Evolutionary conservation across 2,888 invertebrate genomes (phyloP), one percentile per base, ranked within the genome.

Genomic region (Meliscaeva auricollis): DNA sequence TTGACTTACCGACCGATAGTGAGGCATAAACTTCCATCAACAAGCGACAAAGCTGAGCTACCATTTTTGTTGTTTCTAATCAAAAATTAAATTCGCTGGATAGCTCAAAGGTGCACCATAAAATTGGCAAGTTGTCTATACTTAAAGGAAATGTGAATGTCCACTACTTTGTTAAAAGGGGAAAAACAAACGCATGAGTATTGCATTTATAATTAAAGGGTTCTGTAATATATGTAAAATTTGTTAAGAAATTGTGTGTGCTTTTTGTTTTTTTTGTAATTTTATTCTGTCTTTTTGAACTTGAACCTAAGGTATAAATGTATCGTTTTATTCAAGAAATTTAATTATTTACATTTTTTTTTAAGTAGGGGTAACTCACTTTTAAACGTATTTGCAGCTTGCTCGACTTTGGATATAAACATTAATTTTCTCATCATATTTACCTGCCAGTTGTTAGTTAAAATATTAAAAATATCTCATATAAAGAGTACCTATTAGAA

Each of bases 1-100:
- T 73, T 69, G 81, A 69, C 64, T 73, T 62, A 62, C 76, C 81
- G 81, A 68, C 54, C 62, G 50, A 77, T 48, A 85, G 69, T 85
- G 85, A 85, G 44, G 58, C 62, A 60, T 54, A 68, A 66, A 68
- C 17, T 38, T 8, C 30, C 68, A 52, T 56, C 79, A 22, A n/a
- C 35, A 30, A 84, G 17, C 52, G 52, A 64, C 66, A 32, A 64
- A 48, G 66, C 81, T 58, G 58, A 52, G 32, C 38, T 17, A 56
- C 30, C 26, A 60, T 30, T 54, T 62, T 62, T 62, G 6, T 44
- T 64, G 3, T 9, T 22, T 9, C 17, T 50, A 22, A 30, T 54
- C 26, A 26, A n/a, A 22, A 44, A 44, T 52, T 22, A 35, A 58
- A 70, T 72, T 60, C 70, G 9, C 5, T 35, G 32, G 66, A 6